Evolutionary conservation across 2,888 invertebrate species (phyloP).

Genomic region (Pogonocherus hispidulus): DNA sequence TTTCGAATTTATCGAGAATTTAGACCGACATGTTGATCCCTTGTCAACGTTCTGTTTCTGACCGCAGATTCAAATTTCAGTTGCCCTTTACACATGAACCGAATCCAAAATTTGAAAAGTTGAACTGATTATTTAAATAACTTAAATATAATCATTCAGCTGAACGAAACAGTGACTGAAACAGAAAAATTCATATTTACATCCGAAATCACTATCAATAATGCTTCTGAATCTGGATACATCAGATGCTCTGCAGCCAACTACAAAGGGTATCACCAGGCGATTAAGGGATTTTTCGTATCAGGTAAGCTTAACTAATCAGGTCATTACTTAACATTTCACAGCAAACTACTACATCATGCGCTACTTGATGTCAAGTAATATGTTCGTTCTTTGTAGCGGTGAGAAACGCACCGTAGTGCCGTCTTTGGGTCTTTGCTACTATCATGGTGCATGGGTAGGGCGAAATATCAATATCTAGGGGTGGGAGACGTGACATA

Average conservation of each 20-base stretch:
- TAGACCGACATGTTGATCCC: too few relatives aligned
- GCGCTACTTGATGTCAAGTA: background rate
- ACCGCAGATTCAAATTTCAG: too few relatives aligned
- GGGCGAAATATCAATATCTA: too few relatives aligned
- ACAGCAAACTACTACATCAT: background rate
- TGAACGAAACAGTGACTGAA: conserved; percentile 33
- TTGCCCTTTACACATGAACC: background rate
- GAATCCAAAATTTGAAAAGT: too few relatives aligned
- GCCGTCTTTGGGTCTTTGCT: too few relatives aligned
- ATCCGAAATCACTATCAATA: conserved; percentile 65
- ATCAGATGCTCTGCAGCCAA: conserved; percentile 69
- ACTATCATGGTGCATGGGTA: too few relatives aligned
- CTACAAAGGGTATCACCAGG: conserved; percentile 58
- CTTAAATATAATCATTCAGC: conserved; percentile 43
- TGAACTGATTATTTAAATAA: background rate
- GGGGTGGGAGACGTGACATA: too few relatives aligned
- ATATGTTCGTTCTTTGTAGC: too few relatives aligned
- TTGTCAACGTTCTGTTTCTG: too few relatives aligned
- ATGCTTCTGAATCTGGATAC: conserved; percentile 66
- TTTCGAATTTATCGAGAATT: too few relatives aligned
- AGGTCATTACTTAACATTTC: too few relatives aligned
- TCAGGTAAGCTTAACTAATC: conserved; percentile 56
- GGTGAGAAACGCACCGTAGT: too few relatives aligned
- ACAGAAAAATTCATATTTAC: conserved; percentile 49
- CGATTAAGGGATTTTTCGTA: conserved; percentile 48